Evolutionary conservation across 2,797 vertebrate species (phyloP).

Genomic region (Galago senegalensis): DNA sequence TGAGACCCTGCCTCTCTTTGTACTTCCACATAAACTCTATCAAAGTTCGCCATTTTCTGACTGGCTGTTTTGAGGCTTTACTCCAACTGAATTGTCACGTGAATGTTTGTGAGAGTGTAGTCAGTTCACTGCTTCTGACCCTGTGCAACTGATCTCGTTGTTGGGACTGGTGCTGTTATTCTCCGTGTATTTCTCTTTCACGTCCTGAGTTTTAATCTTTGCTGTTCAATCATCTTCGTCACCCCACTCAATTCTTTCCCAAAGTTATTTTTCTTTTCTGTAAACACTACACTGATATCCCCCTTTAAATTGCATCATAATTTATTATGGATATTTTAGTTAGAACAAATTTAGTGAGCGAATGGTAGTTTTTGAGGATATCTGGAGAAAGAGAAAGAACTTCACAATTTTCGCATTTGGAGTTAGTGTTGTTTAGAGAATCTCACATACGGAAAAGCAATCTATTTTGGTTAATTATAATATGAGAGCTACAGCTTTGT

Average conservation of each 20-base stretch:
- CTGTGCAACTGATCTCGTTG: too few relatives aligned
- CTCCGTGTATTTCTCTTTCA: not conserved
- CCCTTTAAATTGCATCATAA: not conserved
- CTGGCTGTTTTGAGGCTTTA: not conserved
- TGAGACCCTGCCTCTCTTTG: too few relatives aligned
- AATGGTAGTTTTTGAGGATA: not conserved
- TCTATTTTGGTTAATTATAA: not conserved
- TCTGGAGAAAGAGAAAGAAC: not conserved
- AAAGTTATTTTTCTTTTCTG: not conserved
- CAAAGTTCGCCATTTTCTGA: not conserved
- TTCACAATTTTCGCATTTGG: not conserved
- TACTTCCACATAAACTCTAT: not conserved
- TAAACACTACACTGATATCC: not conserved
- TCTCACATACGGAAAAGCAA: not conserved
- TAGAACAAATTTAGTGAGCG: not conserved
- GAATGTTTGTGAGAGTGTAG: not conserved
- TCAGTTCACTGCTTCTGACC: accelerated
- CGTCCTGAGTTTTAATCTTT: not conserved
- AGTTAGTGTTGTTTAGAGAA: not conserved
- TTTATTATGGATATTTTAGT: not conserved
- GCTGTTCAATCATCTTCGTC: not conserved
- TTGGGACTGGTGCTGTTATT: not conserved
- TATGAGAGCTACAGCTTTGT: not conserved
- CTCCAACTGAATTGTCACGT: not conserved
- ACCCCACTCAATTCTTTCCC: not conserved